Evolutionary conservation across 2,888 invertebrate species (phyloP).

Genomic region (Hetaerina titia): DNA sequence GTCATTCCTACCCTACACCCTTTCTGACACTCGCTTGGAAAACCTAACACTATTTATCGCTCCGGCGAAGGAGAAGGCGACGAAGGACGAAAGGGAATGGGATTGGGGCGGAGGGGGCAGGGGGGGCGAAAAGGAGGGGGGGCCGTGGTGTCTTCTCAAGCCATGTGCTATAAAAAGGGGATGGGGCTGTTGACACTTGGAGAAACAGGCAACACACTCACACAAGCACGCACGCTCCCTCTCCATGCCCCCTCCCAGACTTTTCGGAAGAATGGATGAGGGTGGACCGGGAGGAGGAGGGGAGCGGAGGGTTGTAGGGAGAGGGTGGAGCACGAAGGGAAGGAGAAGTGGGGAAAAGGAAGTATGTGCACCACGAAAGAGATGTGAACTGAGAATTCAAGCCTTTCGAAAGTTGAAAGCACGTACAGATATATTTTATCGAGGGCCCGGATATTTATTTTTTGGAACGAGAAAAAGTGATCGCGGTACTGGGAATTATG

Average conservation of each 20-base stretch:
- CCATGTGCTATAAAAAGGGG: slow-evolving; percentile 35
- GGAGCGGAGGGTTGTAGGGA: background rate
- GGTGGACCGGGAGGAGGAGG: background rate
- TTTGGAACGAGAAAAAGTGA: too few species aligned
- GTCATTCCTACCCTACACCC: background rate
- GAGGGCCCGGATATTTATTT: too few species aligned
- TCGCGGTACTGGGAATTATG: too few species aligned
- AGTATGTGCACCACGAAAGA: background rate
- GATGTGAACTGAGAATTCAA: background rate
- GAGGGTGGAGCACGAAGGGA: background rate
- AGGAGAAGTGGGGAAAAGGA: background rate
- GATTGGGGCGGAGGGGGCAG: background rate
- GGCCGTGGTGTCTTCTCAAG: slow-evolving; percentile 45
- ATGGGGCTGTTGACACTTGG: slow-evolving; percentile 64
- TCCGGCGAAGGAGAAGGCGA: slow-evolving; percentile 1
- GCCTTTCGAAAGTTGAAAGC: background rate
- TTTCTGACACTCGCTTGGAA: background rate
- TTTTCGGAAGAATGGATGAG: slow-evolving; percentile 37
- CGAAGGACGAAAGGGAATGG: background rate
- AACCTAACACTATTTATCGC: slow-evolving; percentile 53
- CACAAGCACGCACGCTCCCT: background rate
- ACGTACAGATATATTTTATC: too few species aligned
- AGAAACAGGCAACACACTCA: slow-evolving; percentile 56
- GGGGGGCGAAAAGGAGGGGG: background rate
- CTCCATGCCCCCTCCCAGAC: background rate